Conservation (phyloP, 2,797 vertebrate species). For the Masticophis lateralis region DNA sequence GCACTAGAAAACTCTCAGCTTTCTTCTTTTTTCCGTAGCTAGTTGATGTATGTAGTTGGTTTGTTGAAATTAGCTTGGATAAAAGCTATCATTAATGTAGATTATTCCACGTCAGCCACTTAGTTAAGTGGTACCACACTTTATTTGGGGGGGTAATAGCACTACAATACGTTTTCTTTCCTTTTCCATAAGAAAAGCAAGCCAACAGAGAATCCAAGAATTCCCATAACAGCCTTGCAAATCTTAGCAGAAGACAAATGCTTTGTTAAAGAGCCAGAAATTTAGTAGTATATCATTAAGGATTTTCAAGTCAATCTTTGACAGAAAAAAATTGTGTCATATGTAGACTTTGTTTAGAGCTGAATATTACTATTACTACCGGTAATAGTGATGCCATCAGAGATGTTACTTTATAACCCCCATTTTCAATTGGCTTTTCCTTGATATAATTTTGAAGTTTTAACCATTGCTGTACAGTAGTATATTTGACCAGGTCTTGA, state of each 20-base stretch:
- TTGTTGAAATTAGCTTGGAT: background rate
- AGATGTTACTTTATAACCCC: background rate
- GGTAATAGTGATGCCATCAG: background rate
- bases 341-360: background rate
- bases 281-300: background rate
- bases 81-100: background rate
- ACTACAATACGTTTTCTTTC: background rate
- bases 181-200: background rate
- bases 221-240: background rate
- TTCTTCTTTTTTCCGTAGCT: background rate
- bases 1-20: background rate
- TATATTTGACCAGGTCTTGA: background rate
- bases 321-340: background rate
- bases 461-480: background rate
- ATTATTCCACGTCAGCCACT: background rate
- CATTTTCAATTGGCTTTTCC: background rate
- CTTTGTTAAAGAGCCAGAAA: background rate
- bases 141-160: background rate
- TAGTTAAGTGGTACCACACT: background rate
- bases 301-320: background rate
- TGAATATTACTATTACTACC: background rate
- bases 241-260: background rate
- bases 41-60: background rate
- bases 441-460: background rate
- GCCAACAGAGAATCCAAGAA: background rate